Percentiles rank a stretch among this genome's conserved stretches.
phyloP scores from a whole-genome alignment of 2,888 invertebrate genomes.

The Pterostichus madidus region DNA sequence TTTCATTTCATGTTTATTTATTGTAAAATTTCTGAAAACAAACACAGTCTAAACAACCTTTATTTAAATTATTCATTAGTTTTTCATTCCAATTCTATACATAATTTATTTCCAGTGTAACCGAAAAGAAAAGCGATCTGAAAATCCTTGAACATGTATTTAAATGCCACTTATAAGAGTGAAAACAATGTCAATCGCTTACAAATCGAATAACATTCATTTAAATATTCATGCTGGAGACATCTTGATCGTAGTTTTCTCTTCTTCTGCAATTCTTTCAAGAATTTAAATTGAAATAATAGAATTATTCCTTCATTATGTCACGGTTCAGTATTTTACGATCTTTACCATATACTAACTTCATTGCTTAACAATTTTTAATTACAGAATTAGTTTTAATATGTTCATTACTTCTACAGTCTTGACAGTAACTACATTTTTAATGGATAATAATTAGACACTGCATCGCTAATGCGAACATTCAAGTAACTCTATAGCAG shows the following conservation, averaged over 20 bases:
- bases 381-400: slow-evolving; percentile 28
- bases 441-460: slow-evolving; percentile 20
- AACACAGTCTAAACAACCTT: too few species aligned
- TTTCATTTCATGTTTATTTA: too few species aligned
- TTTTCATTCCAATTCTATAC: too few species aligned
- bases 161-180: not conserved
- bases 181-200: slow-evolving; percentile 7
- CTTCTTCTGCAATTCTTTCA: not conserved
- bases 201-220: not conserved
- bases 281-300: slow-evolving; percentile 3
- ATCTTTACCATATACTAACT: not conserved
- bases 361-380: slow-evolving; percentile 11
- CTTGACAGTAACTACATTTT: slow-evolving; percentile 15
- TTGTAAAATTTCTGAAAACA: too few species aligned
- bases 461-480: slow-evolving; percentile 14
- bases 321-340: not conserved
- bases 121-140: too few species aligned
- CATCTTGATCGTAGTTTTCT: not conserved
- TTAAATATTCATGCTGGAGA: not conserved
- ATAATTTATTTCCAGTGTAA: too few species aligned
- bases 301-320: not conserved
- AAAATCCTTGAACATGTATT: not conserved
- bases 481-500: slow-evolving; percentile 9
- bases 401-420: not conserved
- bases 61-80: too few species aligned